Evolutionary conservation across 2,797 vertebrate genomes (phyloP).

Genomic region (Macrochelys suwanniensis): DNA sequence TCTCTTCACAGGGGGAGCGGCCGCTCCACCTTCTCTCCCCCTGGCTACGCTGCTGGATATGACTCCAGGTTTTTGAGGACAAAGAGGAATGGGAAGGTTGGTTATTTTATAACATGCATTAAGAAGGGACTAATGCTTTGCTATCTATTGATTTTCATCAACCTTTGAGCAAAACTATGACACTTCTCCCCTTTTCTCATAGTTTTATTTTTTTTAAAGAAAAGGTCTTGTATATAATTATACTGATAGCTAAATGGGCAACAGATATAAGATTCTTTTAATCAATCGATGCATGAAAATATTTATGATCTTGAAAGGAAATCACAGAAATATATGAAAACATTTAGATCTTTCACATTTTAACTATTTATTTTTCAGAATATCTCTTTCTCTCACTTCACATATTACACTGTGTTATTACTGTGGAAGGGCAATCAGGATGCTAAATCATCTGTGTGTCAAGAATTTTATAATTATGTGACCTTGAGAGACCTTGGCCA

Average conservation of each 20-base stretch:
- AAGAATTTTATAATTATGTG: neutral
- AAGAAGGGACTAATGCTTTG: slow-evolving; percentile 17
- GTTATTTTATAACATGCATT: neutral
- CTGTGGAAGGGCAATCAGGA: neutral
- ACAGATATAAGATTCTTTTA: slow-evolving; percentile 22
- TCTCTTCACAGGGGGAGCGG: too few species aligned
- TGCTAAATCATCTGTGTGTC: neutral
- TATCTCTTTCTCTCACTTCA: neutral
- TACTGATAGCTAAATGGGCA: slow-evolving; percentile 37
- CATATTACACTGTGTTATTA: neutral
- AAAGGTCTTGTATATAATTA: slow-evolving; percentile 50
- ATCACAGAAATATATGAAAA: neutral
- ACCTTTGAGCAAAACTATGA: slow-evolving; percentile 31
- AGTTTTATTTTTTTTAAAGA: neutral
- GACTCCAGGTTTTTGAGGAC: slow-evolving; percentile 4
- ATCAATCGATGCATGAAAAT: slow-evolving; percentile 35
- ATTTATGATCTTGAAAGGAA: slow-evolving; percentile 45
- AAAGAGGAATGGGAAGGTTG: neutral
- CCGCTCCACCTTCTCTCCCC: too few species aligned
- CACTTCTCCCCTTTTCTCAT: neutral
- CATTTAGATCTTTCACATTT: neutral
- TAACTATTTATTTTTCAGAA: neutral
- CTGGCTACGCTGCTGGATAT: neutral
- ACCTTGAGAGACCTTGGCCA: slow-evolving; percentile 9
- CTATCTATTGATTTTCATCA: slow-evolving; percentile 68